Conservation (phyloP, 2,888 invertebrate species). For the Cosmopolites sordidus region DNA sequence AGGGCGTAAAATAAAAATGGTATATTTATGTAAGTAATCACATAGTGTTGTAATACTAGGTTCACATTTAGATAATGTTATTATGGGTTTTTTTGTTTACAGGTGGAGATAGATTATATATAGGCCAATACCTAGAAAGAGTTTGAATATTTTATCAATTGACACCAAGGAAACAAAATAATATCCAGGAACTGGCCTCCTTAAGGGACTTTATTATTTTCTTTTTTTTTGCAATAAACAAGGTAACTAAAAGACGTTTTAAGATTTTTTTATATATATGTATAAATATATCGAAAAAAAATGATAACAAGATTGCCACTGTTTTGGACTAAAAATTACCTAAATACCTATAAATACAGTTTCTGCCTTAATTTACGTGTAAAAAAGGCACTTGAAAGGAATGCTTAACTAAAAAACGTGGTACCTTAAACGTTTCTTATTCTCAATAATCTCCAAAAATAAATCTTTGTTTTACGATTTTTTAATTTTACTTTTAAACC, state of each 20-base stretch:
- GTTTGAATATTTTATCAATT: neutral
- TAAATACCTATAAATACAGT: slow-evolving; percentile 20
- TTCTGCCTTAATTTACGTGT: slow-evolving; percentile 4
- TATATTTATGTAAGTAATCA: slow-evolving; percentile 25
- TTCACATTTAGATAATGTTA: slow-evolving; percentile 16
- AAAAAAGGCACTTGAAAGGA: slow-evolving; percentile 40
- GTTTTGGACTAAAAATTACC: slow-evolving; percentile 13
- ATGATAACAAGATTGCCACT: slow-evolving; percentile 20
- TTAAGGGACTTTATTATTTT: too few relatives aligned
- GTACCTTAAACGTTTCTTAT: neutral
- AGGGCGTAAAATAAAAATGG: slow-evolving; percentile 11
- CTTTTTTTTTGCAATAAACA: neutral
- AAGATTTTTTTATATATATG: neutral
- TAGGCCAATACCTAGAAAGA: neutral
- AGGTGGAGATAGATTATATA: neutral
- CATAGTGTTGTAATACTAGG: slow-evolving; percentile 26
- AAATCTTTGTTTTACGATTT: slow-evolving; percentile 6
- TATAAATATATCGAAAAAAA: too few relatives aligned
- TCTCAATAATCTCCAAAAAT: slow-evolving; percentile 14
- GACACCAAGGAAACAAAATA: neutral
- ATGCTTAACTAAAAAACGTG: slow-evolving; percentile 31
- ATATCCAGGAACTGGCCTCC: too few relatives aligned
- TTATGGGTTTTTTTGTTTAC: slow-evolving; percentile 1
- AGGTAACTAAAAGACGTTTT: neutral
- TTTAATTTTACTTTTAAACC: slow-evolving; percentile 6